These are phyloP conservation scores for Dendrocincla tyrannina DNA, from an alignment of 2,797 vertebrate species.

Conservation along the genomic window DNA sequence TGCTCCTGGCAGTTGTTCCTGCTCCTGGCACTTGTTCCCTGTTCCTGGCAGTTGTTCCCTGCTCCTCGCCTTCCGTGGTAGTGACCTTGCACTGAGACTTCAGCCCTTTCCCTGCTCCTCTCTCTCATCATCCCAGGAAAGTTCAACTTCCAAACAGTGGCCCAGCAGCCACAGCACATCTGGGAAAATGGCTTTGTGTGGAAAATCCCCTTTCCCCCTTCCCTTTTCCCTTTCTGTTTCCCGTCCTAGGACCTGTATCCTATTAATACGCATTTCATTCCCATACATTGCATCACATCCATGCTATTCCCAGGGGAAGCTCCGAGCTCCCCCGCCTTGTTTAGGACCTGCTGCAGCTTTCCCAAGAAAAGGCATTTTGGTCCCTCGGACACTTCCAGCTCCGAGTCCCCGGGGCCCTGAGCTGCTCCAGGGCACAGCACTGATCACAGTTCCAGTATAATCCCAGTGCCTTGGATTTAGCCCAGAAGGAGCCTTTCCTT, in stretches of 20 bases:
- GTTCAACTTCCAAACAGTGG: background rate
- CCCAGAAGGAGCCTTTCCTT: background rate
- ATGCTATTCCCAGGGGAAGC: background rate
- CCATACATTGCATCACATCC: background rate
- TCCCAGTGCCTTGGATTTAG: background rate
- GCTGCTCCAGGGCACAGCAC: background rate
- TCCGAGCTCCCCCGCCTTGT: background rate
- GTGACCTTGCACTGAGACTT: background rate
- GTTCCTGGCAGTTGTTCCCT: background rate
- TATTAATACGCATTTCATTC: background rate
- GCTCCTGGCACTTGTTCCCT: background rate
- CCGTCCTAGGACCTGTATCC: background rate
- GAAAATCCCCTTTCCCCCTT: background rate
- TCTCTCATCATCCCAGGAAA: background rate
- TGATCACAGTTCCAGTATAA: background rate
- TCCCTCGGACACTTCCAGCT: background rate
- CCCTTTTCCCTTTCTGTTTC: background rate
- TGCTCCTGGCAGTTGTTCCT: background rate
- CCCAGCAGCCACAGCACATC: background rate
- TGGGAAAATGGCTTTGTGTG: background rate
- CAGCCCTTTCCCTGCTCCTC: background rate
- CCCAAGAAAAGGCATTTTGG: background rate
- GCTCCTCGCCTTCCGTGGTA: background rate
- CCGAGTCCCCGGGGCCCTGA: fast-evolving
- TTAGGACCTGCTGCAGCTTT: background rate